Evolutionary conservation across 2,113 vertebrate species (phyloP).

Genomic region (Cochlearius cochlearius): DNA sequence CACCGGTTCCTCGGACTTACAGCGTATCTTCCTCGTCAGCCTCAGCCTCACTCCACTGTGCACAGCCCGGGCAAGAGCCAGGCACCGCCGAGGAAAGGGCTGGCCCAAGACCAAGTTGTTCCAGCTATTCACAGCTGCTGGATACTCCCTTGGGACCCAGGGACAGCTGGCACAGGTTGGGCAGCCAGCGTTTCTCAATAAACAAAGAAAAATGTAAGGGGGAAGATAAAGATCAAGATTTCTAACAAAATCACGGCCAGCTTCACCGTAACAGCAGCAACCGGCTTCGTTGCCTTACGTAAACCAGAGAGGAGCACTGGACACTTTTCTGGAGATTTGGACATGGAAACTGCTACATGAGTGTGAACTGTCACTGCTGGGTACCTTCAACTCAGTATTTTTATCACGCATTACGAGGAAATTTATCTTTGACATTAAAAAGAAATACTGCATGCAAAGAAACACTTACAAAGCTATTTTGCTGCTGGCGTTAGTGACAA

Average conservation of each 20-base stretch:
- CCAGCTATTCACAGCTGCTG: slow-evolving; percentile 40
- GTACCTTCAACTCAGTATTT: background rate
- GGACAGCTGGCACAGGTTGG: background rate
- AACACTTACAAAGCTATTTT: background rate
- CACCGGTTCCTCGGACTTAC: background rate
- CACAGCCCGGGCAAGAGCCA: background rate
- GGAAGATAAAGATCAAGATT: background rate
- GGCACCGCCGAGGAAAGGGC: fast-evolving
- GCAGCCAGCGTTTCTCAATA: background rate
- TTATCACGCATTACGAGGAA: background rate
- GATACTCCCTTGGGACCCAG: background rate
- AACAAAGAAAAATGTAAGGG: background rate
- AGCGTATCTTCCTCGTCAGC: background rate
- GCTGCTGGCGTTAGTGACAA: background rate
- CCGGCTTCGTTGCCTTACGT: background rate
- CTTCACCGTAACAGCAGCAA: background rate
- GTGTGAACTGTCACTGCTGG: background rate
- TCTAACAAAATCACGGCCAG: background rate
- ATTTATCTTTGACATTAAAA: background rate
- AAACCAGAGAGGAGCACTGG: background rate
- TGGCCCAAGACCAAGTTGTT: background rate
- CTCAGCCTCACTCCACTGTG: background rate
- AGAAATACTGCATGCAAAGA: background rate
- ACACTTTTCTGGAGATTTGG: background rate
- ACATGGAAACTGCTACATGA: background rate